phyloP scores from a whole-genome alignment of 1,140 invertebrate genomes.

The Helicoverpa armigera region DNA sequence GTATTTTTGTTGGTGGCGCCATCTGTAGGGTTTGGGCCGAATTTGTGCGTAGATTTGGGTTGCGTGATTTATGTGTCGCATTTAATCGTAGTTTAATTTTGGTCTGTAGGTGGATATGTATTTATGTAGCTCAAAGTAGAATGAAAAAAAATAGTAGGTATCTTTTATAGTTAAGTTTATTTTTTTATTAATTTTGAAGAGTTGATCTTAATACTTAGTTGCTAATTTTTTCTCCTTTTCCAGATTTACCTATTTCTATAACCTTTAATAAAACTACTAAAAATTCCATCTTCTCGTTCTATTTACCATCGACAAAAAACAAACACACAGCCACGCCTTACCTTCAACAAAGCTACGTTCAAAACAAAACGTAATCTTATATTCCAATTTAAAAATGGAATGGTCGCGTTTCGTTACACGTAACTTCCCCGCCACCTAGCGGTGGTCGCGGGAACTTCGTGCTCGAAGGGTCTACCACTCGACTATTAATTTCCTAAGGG shows the following conservation, averaged over 20 bases:
- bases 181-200: no score
- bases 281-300: no score
- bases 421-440: conserved; percentile 70
- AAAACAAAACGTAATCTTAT: conserved; percentile 1
- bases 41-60: not conserved
- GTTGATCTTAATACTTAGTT: no score
- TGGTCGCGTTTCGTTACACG: conserved; percentile 21
- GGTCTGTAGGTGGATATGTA: no score
- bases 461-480: conserved; percentile 70
- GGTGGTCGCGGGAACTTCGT: conserved; percentile 61
- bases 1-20: conserved; percentile 27
- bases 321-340: not conserved
- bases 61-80: not conserved
- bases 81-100: no score
- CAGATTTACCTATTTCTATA: no score
- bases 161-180: no score
- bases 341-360: not conserved
- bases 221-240: no score
- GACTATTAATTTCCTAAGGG: conserved; percentile 84
- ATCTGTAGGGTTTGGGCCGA: conserved; percentile 1
- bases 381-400: conserved; percentile 37
- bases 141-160: no score
- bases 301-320: not conserved
- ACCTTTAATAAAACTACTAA: no score
- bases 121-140: no score